A percentile compares a stretch with the other conserved stretches of the same genome.
Conservation (phyloP, 2,113 vertebrate species). For the Paracanthobrama guichenoti region DNA sequence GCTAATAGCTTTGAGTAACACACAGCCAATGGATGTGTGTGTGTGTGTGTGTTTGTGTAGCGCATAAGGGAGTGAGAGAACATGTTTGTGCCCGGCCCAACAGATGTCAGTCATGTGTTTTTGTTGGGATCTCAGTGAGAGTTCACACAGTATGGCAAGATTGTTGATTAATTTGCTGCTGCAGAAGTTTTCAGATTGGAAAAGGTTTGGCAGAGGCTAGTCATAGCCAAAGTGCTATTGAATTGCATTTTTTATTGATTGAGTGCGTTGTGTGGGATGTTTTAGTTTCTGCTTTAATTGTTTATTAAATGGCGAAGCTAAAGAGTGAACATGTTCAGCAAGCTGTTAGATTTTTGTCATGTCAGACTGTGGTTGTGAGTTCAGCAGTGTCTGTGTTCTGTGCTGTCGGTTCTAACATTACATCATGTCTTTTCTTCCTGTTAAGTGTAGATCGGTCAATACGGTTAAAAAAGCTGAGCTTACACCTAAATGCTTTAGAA, state of each 20-base stretch:
- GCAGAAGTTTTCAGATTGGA: conserved; percentile 37
- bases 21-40: conserved; percentile 38
- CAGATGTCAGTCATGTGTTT: conserved; percentile 54
- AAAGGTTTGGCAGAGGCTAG: conserved; percentile 40
- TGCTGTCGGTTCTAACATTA: conserved; percentile 20
- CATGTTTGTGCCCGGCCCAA: conserved; percentile 49
- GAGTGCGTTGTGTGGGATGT: conserved; percentile 6
- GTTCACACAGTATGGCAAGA: conserved; percentile 43
- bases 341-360: conserved; percentile 37
- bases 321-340: conserved; percentile 2
- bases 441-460: conserved; percentile 45
- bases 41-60: conserved; percentile 35
- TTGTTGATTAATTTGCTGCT: conserved; percentile 51
- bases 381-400: not conserved
- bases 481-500: conserved; percentile 32
- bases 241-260: conserved; percentile 30
- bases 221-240: conserved; percentile 41
- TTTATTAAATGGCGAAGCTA: not conserved
- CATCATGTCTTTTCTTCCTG: conserved; percentile 40
- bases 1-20: conserved; percentile 56
- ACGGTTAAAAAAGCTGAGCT: conserved; percentile 44
- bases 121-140: conserved; percentile 46
- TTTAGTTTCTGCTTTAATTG: conserved; percentile 20
- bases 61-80: conserved; percentile 32
- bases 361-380: conserved; percentile 39